Evolutionary conservation across 2,797 vertebrate genomes (phyloP), one percentile per base, ranked within the genome.

Genomic region (Danionella dracula): DNA sequence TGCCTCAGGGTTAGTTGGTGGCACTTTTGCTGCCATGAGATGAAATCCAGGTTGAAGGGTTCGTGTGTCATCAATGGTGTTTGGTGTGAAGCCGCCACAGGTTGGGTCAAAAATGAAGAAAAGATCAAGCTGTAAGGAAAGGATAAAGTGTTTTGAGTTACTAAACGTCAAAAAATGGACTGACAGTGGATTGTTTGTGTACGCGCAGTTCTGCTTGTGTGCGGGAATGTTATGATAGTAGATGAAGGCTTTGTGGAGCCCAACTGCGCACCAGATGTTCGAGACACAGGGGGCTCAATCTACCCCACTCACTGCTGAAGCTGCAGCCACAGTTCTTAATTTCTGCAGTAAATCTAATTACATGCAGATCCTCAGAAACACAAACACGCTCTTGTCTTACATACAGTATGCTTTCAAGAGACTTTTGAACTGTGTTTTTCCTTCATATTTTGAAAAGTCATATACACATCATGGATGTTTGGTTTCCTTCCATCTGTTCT

Each of bases 191-290:
- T 59, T 63, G 45, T 50, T 58, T 41, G 56, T 66, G 61, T 66
- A 51, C 40, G 27, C 21, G 27, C 10, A 32, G 27, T 65, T 54
- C 58, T 55, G 56, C 70, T 64, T 35, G 67, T 51, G 37, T 21
- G 58, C 31, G 32, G 45, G 38, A 73, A 55, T 53, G 35, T 35
- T 8, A 57, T 51, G 46, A 62, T 34, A 58, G 72, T 54, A 45
- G 71, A 59, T 61, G 51, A 57, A 69, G 63, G 61, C 61, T 55
- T 46, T 17, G 50, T 80, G 79, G 75, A 53, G 76, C 76, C 82
- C 85, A 84, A 88, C 88, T 92, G 90, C 75, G 79, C 68, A 83
- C 86, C 91, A 93, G 88, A 92, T 93, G 91, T 86, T 79, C 62
- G 41, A 78, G 77, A 82, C 54, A 48, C 66, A 53, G 73, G 81